Conservation (phyloP, 1,140 invertebrate species). For the Lepidurus apus region DNA sequence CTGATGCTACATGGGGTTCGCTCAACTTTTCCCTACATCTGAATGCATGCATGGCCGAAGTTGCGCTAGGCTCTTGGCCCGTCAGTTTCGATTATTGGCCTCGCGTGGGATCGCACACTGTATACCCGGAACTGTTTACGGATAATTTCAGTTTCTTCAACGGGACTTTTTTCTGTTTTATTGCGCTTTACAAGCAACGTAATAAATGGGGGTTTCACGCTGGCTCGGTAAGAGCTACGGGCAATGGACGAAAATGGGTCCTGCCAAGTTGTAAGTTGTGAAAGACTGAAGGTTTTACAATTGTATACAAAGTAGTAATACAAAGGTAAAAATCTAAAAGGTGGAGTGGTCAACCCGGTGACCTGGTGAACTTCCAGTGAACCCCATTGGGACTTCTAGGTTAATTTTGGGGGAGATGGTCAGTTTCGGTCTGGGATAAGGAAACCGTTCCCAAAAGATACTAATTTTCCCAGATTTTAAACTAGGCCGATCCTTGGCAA, state of each 20-base stretch:
- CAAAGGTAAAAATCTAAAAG: neutral
- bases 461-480: neutral
- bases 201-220: neutral
- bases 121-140: neutral
- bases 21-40: neutral
- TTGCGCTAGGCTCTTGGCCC: neutral
- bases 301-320: too few species aligned
- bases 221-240: neutral
- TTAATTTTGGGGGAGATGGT: neutral
- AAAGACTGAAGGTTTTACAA: too few species aligned
- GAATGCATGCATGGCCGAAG: neutral
- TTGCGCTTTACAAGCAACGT: neutral
- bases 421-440: neutral
- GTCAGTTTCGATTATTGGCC: neutral
- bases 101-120: neutral
- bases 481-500: neutral
- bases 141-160: slow-evolving; percentile 11
- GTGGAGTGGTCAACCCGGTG: neutral
- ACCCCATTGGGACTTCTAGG: neutral
- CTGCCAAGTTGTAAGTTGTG: too few species aligned
- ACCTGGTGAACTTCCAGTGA: slow-evolving; percentile 9
- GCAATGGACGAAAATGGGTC: neutral
- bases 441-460: neutral
- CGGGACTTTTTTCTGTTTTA: neutral
- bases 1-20: too few species aligned